Evolutionary conservation across 2,888 invertebrate genomes (phyloP), one percentile per base, ranked within the genome.

Genomic region (Phlogophora meticulosa): DNA sequence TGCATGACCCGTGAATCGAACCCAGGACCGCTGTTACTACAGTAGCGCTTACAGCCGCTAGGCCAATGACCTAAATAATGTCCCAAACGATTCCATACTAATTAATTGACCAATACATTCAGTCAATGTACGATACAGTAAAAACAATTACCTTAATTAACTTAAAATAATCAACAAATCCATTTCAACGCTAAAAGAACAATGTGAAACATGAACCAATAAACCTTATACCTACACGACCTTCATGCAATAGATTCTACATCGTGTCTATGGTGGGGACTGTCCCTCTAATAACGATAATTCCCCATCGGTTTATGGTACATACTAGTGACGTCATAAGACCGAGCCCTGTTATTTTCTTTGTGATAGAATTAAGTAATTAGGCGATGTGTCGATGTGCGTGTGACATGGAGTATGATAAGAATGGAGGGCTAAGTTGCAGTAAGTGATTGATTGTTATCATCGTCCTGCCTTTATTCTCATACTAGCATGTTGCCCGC

Each of bases 281-380:
- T 58, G 56, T 34, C 17, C 61, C 56, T 34, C 20, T 59, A 64
- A 75, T 81, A 73, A 73, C 75, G 72, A 66, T 76, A 53, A 76
- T 61, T 83, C 62, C 62, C 80, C 49, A 71, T 72, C 53, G 66
- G 64, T 71, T 80, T 76, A 75, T 76, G 51, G 52, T 61, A 42
- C 28, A 4, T 48, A 57, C 17, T 49, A 28, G 65, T 81, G 84
- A 72, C 78, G 74, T 64, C 69, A 80, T 49, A n/a, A 9, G 63
- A 28, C 59, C 73, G 22, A 42, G 55, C 73, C 73, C 51, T 53
- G 58, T 57, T 62, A 40, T 56, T 60, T 34, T 53, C 24, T 40
- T 15, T 63, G 40, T 49, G 53, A 20, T 64, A 22, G 67, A 70
- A 79, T 74, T 81, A 81, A 79, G 81, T 79, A 78, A 79, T 79